Percentiles rank a stretch among this genome's conserved stretches.
These are phyloP conservation scores for Anabas testudineus DNA, from an alignment of 2,797 vertebrate genomes.

Conservation along the genomic window DNA sequence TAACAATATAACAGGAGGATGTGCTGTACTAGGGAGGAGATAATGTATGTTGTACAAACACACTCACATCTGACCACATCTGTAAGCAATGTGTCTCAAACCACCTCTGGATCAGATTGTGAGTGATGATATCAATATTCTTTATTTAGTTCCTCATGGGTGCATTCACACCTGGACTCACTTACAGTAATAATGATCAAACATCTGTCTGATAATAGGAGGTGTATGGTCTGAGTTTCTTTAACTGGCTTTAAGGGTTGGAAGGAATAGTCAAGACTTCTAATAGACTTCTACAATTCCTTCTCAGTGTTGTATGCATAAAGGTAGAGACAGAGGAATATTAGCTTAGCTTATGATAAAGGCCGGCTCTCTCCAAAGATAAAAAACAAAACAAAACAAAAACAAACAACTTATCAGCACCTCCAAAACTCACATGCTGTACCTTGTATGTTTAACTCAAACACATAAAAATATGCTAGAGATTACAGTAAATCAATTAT, in stretches of 20 bases:
- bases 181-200: background rate
- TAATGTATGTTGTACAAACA: constrained; percentile 19
- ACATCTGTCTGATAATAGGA: background rate
- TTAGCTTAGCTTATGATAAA: constrained; percentile 11
- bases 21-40: constrained; percentile 35
- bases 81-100: background rate
- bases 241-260: constrained; percentile 7
- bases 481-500: constrained; percentile 10
- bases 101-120: background rate
- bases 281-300: too few relatives aligned
- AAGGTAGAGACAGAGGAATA: too few relatives aligned
- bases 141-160: too few relatives aligned
- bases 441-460: constrained; percentile 12
- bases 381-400: too few relatives aligned
- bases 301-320: too few relatives aligned
- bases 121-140: background rate
- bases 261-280: background rate
- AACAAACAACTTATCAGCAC: background rate
- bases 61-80: constrained; percentile 16
- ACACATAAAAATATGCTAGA: background rate
- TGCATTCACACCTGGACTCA: constrained; percentile 3
- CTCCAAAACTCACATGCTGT: background rate
- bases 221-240: background rate
- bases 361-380: too few relatives aligned
- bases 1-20: constrained; percentile 32